Conservation (phyloP, 1,140 invertebrate species). For the Tribolium castaneum region DNA sequence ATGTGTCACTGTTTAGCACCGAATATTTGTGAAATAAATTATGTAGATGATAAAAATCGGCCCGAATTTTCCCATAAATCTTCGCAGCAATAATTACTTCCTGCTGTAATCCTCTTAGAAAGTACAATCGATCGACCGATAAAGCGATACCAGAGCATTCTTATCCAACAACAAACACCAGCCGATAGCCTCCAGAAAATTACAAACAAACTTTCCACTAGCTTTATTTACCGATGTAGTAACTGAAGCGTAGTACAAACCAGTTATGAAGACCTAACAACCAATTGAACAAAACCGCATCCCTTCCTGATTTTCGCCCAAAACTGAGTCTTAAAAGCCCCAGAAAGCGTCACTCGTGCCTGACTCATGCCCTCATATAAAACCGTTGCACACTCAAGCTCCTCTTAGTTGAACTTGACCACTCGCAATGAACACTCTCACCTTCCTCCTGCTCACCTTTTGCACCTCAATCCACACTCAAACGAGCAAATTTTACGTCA, state of each 20-base stretch:
- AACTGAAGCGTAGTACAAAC: not conserved
- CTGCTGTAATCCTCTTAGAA: not conserved
- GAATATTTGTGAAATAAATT: not conserved
- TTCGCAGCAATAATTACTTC: not conserved
- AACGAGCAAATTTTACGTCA: slow-evolving; percentile 50
- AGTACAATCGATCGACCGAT: slow-evolving; percentile 1
- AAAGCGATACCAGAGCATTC: not conserved
- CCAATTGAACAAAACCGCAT: not conserved
- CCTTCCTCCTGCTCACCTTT: not conserved
- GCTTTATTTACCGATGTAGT: not conserved
- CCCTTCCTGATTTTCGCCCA: not conserved
- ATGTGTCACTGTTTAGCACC: not conserved
- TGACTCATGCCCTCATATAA: slow-evolving; percentile 9
- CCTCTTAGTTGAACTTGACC: slow-evolving; percentile 21
- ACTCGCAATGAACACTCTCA: not conserved
- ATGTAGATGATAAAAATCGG: not conserved
- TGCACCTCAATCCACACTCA: not conserved
- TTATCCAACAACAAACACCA: not conserved
- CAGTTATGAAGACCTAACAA: not conserved
- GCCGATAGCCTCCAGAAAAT: not conserved
- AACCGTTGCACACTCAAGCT: not conserved
- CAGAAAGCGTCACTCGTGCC: not conserved
- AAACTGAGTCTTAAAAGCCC: not conserved
- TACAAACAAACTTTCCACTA: not conserved
- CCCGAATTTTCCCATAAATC: not conserved